phyloP scores from a whole-genome alignment of 2,113 vertebrate species.

The Rostratula benghalensis region DNA sequence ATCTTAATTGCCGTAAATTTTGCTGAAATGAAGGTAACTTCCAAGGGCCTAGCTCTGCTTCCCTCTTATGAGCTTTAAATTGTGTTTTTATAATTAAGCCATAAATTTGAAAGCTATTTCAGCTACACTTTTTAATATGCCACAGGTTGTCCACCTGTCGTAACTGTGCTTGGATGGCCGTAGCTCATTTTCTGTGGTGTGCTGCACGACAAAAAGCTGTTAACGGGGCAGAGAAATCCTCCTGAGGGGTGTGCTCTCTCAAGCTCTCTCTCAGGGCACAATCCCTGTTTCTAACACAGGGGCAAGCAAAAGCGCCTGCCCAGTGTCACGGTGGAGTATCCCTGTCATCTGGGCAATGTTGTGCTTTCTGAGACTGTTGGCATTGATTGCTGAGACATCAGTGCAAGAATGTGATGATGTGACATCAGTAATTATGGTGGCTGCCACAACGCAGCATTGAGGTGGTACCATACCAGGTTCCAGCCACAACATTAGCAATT shows the following conservation, averaged over 20 bases:
- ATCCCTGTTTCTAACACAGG: not conserved
- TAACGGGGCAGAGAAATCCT: not conserved
- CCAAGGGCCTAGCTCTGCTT: not conserved
- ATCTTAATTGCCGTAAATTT: constrained; percentile 44
- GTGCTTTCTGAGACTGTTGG: not conserved
- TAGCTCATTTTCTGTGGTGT: constrained; percentile 11
- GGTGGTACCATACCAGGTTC: not conserved
- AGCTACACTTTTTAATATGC: not conserved
- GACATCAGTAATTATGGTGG: not conserved
- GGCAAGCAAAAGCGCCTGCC: not conserved
- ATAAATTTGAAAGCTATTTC: constrained; percentile 49
- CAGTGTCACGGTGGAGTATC: not conserved
- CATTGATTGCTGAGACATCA: not conserved
- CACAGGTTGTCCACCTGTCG: constrained; percentile 12
- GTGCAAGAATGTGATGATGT: not conserved
- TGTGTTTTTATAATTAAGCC: constrained; percentile 46
- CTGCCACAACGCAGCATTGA: not conserved
- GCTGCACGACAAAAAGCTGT: not conserved
- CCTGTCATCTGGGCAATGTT: not conserved
- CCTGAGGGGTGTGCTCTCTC: not conserved
- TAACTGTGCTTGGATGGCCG: not conserved
- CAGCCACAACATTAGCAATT: not conserved
- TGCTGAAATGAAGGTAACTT: constrained; percentile 19
- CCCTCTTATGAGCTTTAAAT: constrained; percentile 2
- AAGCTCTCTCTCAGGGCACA: not conserved